A percentile compares a stretch with the other conserved stretches of the same genome.
Evolutionary conservation across 2,888 invertebrate genomes (phyloP).

Genomic region (Trachelus tabidus): DNA sequence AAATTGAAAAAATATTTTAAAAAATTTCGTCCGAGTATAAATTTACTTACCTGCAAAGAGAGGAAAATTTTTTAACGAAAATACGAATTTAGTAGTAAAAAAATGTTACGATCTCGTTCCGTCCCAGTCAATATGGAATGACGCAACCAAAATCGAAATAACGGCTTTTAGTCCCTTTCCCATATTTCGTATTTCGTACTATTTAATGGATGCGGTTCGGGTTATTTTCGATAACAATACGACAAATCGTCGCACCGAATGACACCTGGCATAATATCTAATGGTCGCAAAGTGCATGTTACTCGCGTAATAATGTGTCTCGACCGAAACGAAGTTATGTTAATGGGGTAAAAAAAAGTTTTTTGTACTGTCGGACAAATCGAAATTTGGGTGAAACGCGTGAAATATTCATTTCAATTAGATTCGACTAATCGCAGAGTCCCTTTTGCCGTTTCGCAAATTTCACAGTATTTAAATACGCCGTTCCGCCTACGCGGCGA

Average conservation of each 20-base stretch:
- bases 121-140: neutral
- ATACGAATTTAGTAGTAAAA: too few species aligned
- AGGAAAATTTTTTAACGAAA: too few species aligned
- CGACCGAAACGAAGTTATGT: neutral
- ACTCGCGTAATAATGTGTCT: neutral
- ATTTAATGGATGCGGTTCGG: neutral
- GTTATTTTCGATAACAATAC: neutral
- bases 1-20: neutral
- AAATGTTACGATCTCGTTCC: neutral
- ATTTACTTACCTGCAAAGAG: too few species aligned
- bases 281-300: neutral
- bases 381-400: neutral
- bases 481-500: neutral
- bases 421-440: neutral
- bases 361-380: neutral
- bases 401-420: neutral
- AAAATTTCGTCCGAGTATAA: neutral
- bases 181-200: neutral
- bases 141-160: neutral
- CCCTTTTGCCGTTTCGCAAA: neutral
- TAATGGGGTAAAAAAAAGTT: neutral
- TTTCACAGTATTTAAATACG: neutral
- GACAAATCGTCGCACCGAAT: neutral
- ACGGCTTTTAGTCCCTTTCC: neutral
- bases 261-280: neutral